Percentiles rank a stretch among this genome's conserved stretches.
These are phyloP conservation scores for Sinocyclocheilus rhinocerous DNA, from an alignment of 2,113 vertebrate genomes.

Conservation along the genomic window DNA sequence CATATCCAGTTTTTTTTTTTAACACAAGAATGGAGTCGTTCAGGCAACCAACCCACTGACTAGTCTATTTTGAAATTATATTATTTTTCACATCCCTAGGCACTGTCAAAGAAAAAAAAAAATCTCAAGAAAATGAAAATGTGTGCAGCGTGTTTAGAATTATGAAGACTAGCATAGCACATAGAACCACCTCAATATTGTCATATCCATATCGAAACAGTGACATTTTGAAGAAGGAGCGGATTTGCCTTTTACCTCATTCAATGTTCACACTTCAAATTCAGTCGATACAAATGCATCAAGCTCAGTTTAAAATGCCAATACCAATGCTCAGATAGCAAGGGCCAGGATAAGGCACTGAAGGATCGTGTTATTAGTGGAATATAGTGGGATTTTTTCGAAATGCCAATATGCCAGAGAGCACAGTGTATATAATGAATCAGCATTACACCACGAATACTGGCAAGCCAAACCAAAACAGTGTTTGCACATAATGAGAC, in stretches of 20 bases:
- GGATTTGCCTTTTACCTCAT: background rate
- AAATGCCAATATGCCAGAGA: constrained; percentile 29
- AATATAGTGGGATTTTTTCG: constrained; percentile 41
- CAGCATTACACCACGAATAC: constrained; percentile 19
- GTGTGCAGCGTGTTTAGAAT: background rate
- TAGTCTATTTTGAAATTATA: background rate
- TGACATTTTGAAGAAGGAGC: constrained; percentile 62
- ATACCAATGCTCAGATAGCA: constrained; percentile 34
- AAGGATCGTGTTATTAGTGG: constrained; percentile 31
- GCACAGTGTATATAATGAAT: constrained; percentile 1
- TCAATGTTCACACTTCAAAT: constrained; percentile 37
- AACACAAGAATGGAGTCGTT: background rate
- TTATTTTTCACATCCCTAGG: background rate
- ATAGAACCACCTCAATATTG: background rate
- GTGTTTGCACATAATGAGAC: constrained; percentile 10
- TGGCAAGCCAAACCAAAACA: constrained; percentile 12
- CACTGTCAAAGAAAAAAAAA: background rate
- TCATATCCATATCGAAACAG: constrained; percentile 53
- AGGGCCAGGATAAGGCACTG: background rate
- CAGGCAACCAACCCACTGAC: background rate
- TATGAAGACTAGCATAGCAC: background rate
- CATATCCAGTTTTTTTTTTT: background rate
- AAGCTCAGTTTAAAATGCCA: constrained; percentile 52
- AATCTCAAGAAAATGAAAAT: background rate
- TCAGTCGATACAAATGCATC: constrained; percentile 52